Conservation (phyloP, 2,797 vertebrate species). For the Nasua narica region DNA sequence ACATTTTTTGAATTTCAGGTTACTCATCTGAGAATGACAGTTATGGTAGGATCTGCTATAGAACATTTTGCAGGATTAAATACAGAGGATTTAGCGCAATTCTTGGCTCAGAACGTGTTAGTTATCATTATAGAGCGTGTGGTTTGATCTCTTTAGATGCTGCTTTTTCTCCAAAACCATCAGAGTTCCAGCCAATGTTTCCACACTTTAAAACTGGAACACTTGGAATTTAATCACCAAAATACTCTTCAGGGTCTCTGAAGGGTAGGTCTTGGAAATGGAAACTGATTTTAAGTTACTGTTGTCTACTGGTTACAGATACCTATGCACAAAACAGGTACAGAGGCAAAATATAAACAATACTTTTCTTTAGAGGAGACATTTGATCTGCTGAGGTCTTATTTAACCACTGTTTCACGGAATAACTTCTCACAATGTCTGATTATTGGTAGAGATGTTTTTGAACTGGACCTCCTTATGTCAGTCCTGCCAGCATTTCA, state of each 20-base stretch:
- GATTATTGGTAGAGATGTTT: background rate
- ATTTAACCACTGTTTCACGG: background rate
- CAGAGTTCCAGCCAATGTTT: background rate
- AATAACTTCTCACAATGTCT: background rate
- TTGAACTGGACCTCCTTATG: fast-evolving
- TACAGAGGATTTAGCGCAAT: background rate
- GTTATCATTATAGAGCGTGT: background rate
- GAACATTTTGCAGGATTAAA: background rate
- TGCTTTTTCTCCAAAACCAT: background rate
- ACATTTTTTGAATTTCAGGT: background rate
- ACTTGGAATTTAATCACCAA: background rate
- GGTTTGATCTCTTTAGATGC: background rate
- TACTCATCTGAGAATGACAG: background rate
- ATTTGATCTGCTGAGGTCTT: background rate
- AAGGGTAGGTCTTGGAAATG: background rate
- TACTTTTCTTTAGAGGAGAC: background rate
- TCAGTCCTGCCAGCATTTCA: background rate
- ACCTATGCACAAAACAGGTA: background rate
- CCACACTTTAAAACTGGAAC: background rate
- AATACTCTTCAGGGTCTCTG: background rate
- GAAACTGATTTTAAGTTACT: background rate
- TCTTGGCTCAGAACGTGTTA: background rate
- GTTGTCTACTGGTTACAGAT: background rate
- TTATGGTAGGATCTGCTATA: background rate
- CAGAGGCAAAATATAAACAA: background rate